Base-by-base conservation (phyloP, 2,888 invertebrate genomes). In the Drosophila buzzatii region DNA sequence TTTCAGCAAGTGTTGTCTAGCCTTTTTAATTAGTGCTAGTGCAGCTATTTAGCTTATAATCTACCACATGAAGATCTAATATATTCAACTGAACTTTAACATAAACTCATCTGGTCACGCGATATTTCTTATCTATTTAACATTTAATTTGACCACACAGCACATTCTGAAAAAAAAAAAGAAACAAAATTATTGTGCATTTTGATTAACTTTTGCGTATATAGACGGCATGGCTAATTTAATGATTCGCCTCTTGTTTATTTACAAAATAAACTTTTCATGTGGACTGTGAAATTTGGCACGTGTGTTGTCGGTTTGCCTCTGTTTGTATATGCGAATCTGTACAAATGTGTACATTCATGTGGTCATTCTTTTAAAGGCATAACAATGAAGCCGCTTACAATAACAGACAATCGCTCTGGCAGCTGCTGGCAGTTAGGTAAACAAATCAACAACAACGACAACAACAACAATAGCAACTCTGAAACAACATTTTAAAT, bases 381-480 rank as follows among this genome's bases (percentile, higher is more conserved):
- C 81, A 77, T 70, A 77, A 83, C 84, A 82, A 81, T 83, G 65
- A 67, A 60, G 77, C 63, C 49, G 79, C 79, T 65, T 78, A 81
- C 82, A 81, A 75, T 64, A 71, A 81, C 75, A 72, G 56, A 58
- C 81, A 75, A 72, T 63, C 67, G 65, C 39, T 53, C 68, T 49
- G 64, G 70, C 76, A 71, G 66, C 70, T 64, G 72, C 55, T 58
- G 66, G 49, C 67, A 81, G 77, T 68, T 67, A 49, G 73, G 76
- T 73, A 73, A 85, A 76, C 83, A 85, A 82, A 72, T 73, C 63
- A 65, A 70, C 49, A 65, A 52, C 73, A 59, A 57, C 58, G 39
- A 57, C 16, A 53, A 72, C 10, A 27, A 27, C 23, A 47, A 16
- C 49, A 51, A 33, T 4, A 51, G 18, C 51, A 51, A 35, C 18